Conservation (phyloP, 2,888 invertebrate species). For the Oligia strigilis region DNA sequence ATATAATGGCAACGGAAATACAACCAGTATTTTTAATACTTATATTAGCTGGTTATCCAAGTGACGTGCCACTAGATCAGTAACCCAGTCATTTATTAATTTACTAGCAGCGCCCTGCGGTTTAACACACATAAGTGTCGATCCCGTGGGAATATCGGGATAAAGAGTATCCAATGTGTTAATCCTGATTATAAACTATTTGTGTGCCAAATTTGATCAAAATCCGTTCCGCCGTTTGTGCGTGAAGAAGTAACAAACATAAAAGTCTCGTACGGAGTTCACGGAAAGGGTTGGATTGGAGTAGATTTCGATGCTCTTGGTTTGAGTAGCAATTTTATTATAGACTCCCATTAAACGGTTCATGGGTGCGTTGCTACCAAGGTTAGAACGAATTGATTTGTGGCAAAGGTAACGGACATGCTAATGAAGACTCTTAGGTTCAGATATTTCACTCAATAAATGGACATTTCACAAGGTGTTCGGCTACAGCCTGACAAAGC, state of each 20-base stretch:
- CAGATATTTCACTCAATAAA: constrained; percentile 10
- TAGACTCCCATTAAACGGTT: not conserved
- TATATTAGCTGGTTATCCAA: constrained; percentile 44
- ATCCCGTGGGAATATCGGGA: too few species aligned
- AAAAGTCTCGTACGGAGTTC: not conserved
- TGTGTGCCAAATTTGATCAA: too few species aligned
- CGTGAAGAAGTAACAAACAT: too few species aligned
- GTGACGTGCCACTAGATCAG: not conserved
- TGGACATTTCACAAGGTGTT: not conserved
- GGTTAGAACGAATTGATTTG: not conserved
- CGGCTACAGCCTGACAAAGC: not conserved
- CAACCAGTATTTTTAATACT: constrained; percentile 37
- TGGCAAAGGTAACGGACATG: not conserved
- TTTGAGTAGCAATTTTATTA: not conserved
- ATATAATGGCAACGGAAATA: not conserved
- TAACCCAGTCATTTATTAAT: not conserved
- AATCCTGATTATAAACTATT: too few species aligned
- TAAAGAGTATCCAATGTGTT: too few species aligned
- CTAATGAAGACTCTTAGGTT: not conserved
- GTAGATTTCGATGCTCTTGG: not conserved
- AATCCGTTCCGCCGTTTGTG: too few species aligned
- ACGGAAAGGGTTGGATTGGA: not conserved
- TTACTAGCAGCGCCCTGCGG: too few species aligned
- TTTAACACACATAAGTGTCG: too few species aligned
- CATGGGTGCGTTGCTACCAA: not conserved